Base-by-base conservation (phyloP, 2,797 vertebrate genomes). In the Champsocephalus gunnari region DNA sequence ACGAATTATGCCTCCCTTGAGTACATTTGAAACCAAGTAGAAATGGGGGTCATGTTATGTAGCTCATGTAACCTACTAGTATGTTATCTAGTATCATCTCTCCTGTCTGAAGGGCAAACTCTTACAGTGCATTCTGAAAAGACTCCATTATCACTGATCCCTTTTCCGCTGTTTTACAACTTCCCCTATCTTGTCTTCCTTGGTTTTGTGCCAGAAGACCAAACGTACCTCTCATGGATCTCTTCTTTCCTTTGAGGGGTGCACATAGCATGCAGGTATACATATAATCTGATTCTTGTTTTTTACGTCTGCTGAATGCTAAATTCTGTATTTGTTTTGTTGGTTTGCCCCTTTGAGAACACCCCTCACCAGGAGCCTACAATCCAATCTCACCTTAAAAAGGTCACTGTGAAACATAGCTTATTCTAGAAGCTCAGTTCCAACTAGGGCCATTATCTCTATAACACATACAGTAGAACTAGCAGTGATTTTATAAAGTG, bases 61-160 rank as follows among this genome's bases (percentile, higher is more conserved):
- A 49, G 43, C 19, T 56, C 50, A 21, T 63, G 61, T 73, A 57
- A 68, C 60, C 34, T 38, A 34, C 34, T 34, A 34, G 34, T 38
- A 38, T 38, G 34, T 9, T 38, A 38, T 38, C 6, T 9, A 38
- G 59, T 75, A 56, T 82, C 34, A 47, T 8, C 53, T 79, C 55
- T 55, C 74, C 51, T 44, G 24, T 55, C 62, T 51, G 58, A 85
- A 79, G 69, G 68, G 21, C 69, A 81, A 19, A 9, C 13, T 71
- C 54, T 54, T 66, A 70, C 53, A 55, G 41, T 17, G 53, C 24
- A n/a, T 73, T 41, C 24, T 61, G 21, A 47, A 38, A 28, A 51
- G 38, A 45, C 21, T 34, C 13, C 32, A 43, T 12, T 5, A 54
- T 10, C 45, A 60, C 32, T 24, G 19, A 38, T 7, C 7, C 12